A percentile compares a stretch with the other conserved stretches of the same genome.
Evolutionary conservation across 2,888 invertebrate genomes (phyloP).

Genomic region (Drosophila rubida): DNA sequence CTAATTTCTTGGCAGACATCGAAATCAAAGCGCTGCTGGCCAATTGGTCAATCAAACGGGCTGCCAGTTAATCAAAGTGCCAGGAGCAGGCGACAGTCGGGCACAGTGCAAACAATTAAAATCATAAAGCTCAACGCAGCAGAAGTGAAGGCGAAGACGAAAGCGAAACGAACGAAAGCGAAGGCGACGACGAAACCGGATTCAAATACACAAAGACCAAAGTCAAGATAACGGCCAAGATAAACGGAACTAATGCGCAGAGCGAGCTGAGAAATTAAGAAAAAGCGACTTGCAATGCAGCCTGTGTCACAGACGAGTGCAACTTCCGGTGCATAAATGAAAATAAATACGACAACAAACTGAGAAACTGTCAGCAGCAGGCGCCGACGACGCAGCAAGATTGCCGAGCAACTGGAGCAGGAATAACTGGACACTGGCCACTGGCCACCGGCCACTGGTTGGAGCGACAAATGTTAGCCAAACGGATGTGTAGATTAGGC

Average conservation of each 20-base stretch:
- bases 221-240: constrained; percentile 56
- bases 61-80: constrained; percentile 68
- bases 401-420: constrained; percentile 18
- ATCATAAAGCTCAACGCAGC: constrained; percentile 57
- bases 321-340: constrained; percentile 78
- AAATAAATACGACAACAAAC: constrained; percentile 63
- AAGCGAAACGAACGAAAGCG: constrained; percentile 17
- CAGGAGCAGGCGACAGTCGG: constrained; percentile 47
- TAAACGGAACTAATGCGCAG: constrained; percentile 72
- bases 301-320: constrained; percentile 53
- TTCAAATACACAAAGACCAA: constrained; percentile 45
- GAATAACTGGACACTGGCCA: constrained; percentile 33
- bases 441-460: constrained; percentile 44
- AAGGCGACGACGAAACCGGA: constrained; percentile 15
- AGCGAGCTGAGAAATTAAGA: constrained; percentile 61
- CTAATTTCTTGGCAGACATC: constrained; percentile 14
- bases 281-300: constrained; percentile 51
- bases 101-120: constrained; percentile 62
- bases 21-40: constrained; percentile 32
- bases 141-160: constrained; percentile 20
- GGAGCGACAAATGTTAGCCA: constrained; percentile 70
- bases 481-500: constrained; percentile 78
- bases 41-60: constrained; percentile 56
- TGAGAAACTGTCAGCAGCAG: constrained; percentile 63
- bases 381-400: constrained; percentile 6